A percentile compares a stretch with the other conserved stretches of the same genome.
These are phyloP conservation scores for Pandion haliaetus DNA, from an alignment of 2,113 vertebrate genomes.

Conservation along the genomic window DNA sequence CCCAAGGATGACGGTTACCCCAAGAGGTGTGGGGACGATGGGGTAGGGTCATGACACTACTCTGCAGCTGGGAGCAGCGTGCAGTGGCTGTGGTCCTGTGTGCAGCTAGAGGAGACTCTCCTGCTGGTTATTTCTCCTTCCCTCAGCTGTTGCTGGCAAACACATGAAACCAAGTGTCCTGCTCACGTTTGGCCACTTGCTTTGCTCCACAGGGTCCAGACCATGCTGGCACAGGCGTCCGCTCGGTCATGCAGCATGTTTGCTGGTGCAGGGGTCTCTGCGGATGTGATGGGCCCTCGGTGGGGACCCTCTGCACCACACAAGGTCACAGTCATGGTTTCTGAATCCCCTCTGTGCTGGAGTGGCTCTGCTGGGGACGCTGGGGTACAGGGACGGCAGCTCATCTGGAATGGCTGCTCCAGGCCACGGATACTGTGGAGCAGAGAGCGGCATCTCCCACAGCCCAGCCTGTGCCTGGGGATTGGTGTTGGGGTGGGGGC, in stretches of 20 bases:
- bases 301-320: not conserved
- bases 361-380: not conserved
- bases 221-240: fast-evolving
- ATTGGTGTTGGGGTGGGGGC: fast-evolving
- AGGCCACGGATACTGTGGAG: fast-evolving
- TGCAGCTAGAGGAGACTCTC: not conserved
- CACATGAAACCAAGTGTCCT: not conserved
- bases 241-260: fast-evolving
- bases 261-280: not conserved
- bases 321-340: not conserved
- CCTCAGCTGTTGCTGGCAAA: not conserved
- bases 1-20: not conserved
- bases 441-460: not conserved
- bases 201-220: fast-evolving
- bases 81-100: not conserved
- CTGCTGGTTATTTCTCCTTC: not conserved
- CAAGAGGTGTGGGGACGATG: fast-evolving
- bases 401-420: not conserved
- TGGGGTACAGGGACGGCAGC: not conserved
- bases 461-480: not conserved
- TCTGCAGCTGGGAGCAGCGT: not conserved
- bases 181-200: not conserved
- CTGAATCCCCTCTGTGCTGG: not conserved
- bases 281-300: fast-evolving
- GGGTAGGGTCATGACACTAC: not conserved